Conservation (phyloP, 1,140 invertebrate species). For the Rhyacophila brunnea region DNA sequence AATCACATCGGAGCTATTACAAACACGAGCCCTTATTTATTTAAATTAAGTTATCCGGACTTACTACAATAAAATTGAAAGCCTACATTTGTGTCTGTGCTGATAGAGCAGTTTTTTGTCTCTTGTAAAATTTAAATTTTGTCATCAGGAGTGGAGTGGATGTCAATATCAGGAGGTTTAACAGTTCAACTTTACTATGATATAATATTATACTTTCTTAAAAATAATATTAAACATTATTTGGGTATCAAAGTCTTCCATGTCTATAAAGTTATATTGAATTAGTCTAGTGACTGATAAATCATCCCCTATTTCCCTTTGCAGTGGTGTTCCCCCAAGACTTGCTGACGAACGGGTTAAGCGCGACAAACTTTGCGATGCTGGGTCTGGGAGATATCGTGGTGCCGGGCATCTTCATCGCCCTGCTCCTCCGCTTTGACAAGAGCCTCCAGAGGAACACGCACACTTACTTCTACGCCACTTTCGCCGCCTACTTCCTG, state of each 20-base stretch:
- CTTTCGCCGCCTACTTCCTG: slow-evolving; percentile 90
- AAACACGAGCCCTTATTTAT: too few relatives aligned
- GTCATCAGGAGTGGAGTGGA: too few relatives aligned
- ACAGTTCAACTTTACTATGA: too few relatives aligned
- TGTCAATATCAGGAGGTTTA: too few relatives aligned
- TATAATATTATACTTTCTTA: neutral
- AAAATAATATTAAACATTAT: neutral
- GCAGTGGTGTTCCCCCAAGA: slow-evolving; percentile 98
- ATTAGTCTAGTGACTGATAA: slow-evolving; percentile 9
- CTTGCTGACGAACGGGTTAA: slow-evolving; percentile 87
- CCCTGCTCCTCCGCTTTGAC: slow-evolving; percentile 94
- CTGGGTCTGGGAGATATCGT: slow-evolving; percentile 98
- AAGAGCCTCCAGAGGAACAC: slow-evolving; percentile 83
- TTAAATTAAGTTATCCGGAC: too few relatives aligned
- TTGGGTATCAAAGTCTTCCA: neutral
- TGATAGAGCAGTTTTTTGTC: too few relatives aligned
- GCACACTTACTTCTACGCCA: slow-evolving; percentile 92
- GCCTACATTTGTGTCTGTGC: too few relatives aligned
- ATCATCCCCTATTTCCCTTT: slow-evolving; percentile 41
- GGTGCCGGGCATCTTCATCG: slow-evolving; percentile 99
- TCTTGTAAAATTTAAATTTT: too few relatives aligned
- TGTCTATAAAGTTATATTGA: neutral
- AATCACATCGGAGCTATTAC: too few relatives aligned
- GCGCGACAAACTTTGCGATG: slow-evolving; percentile 96
- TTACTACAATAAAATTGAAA: too few relatives aligned